Evolutionary conservation across 1,140 invertebrate species (phyloP), one percentile per base, ranked within the genome.

Genomic region (Euglossa dilemma): DNA sequence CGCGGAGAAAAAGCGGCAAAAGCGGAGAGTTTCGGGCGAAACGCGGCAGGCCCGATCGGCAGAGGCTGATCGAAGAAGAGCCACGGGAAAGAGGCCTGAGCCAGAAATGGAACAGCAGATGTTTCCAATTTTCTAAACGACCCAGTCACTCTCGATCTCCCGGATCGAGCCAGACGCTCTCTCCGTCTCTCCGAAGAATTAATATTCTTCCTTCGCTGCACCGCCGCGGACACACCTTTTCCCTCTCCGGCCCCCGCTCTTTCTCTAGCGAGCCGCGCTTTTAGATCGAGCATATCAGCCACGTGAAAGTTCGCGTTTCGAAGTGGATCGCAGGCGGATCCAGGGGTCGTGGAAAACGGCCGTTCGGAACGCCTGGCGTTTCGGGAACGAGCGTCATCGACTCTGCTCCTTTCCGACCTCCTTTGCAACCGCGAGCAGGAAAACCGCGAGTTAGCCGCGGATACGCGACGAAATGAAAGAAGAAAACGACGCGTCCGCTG

Each of bases 281-380:
- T 87, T 88, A 78, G 75, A 72, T 76, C 66, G 78, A 78, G 83
- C 67, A 54, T 73, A 84, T 81, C 76, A 43, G 45, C 28, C 36
- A 45, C 59, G 77, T 83, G 83, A 87, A 87, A 88, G 82, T 88
- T 84, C 66, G 78, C 25, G 47, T 80, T 64, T 43, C n/a, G 59
- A 85, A 83, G 81, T 81, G 81, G 81, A 85, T 73, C 80, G 59
- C 85, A 54, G 67, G 59, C 63, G 64, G 70, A 70, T 83, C 20
- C 74, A 70, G 50, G 36, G 84, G 56, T 86, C 70, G 64, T 66
- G 61, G 85, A 80, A 81, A 81, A 61, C 36, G 28, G 59, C 54
- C 43, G 43, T 56, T 76, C 72, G 23, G 50, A 54, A n/a, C 54
- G 16, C 18, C 23, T 25, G 18, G 52, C 45, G 43, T 43, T 54